These are phyloP conservation scores for Donacobius atricapilla DNA, from an alignment of 2,113 vertebrate species.

Conservation along the genomic window DNA sequence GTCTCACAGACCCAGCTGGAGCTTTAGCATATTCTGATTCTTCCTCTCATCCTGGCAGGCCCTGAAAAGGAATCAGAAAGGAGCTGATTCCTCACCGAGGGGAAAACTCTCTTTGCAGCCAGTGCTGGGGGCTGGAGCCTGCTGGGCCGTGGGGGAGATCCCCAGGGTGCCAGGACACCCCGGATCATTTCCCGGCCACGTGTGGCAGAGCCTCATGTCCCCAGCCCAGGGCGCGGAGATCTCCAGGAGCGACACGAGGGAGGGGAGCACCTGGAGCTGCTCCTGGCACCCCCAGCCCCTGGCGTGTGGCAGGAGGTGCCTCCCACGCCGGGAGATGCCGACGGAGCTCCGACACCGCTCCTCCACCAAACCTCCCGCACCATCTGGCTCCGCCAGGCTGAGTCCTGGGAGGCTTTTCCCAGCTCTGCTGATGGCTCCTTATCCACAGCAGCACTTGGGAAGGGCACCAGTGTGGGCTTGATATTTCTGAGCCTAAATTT, in stretches of 20 bases:
- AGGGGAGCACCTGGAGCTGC: neutral
- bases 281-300: neutral
- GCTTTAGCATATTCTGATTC: neutral
- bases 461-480: no score
- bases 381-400: neutral
- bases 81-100: neutral
- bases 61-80: neutral
- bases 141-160: neutral
- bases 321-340: neutral
- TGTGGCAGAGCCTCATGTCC: neutral
- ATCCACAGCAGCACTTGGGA: neutral
- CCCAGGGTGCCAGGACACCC: rapidly evolving
- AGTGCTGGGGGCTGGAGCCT: neutral
- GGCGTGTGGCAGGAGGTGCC: neutral
- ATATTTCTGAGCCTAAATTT: no score
- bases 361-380: neutral
- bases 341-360: neutral
- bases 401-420: neutral
- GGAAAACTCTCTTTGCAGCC: neutral
- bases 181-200: rapidly evolving
- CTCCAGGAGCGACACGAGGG: neutral
- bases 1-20: neutral
- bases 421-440: neutral
- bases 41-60: neutral
- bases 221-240: neutral